phyloP scores from a whole-genome alignment of 2,113 vertebrate genomes.

The Echinops telfairi region DNA sequence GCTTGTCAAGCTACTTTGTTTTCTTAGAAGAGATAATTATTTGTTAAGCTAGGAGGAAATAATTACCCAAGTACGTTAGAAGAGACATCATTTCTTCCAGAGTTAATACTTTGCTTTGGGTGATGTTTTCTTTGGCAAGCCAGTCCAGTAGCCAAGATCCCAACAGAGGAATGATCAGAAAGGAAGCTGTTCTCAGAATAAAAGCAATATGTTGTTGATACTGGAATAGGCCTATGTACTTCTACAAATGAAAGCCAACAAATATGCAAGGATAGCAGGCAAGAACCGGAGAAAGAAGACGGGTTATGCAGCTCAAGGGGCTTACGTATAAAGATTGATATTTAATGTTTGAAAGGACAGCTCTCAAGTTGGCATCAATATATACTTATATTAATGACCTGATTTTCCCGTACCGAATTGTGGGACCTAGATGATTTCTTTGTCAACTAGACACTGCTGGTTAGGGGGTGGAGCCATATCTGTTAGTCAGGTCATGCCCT shows the following conservation, averaged over 20 bases:
- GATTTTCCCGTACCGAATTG: not conserved
- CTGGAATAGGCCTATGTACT: not conserved
- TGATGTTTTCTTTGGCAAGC: constrained; percentile 38
- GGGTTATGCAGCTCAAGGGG: not conserved
- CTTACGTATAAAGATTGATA: not conserved
- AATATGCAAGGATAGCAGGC: not conserved
- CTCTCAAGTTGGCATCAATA: not conserved
- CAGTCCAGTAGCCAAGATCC: not conserved
- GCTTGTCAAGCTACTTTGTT: constrained; percentile 54
- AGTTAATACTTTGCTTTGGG: constrained; percentile 51
- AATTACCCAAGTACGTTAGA: constrained; percentile 54
- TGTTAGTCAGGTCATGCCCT: too few relatives aligned
- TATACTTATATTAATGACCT: not conserved
- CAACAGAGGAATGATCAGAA: not conserved
- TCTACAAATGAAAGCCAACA: not conserved
- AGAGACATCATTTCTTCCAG: constrained; percentile 52
- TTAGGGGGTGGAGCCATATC: too few relatives aligned
- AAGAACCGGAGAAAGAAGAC: not conserved
- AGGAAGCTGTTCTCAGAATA: not conserved
- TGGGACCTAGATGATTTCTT: too few relatives aligned
- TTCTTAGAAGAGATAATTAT: constrained; percentile 59
- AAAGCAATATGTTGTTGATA: not conserved
- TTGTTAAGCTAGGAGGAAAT: constrained; percentile 66
- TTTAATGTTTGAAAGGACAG: not conserved
- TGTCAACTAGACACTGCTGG: too few relatives aligned